phyloP scores from a whole-genome alignment of 2,888 invertebrate species.

The Eristalinus aeneus region DNA sequence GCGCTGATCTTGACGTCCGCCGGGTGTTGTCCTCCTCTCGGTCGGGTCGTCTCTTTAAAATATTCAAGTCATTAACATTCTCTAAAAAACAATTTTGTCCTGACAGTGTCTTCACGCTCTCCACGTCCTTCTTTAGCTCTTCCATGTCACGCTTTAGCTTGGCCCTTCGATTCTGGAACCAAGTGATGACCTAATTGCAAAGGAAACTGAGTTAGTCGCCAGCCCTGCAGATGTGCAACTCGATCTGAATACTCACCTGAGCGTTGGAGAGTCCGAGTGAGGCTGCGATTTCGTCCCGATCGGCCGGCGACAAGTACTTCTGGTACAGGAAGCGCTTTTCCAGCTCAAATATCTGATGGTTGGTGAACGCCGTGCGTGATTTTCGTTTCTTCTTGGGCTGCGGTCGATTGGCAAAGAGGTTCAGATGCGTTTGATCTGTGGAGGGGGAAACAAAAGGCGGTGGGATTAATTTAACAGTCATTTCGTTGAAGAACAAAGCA shows the following conservation, averaged over 20 bases:
- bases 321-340: conserved; percentile 99
- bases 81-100: conserved; percentile 95
- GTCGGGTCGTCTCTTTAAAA: conserved; percentile 93
- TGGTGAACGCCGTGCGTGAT: conserved; percentile 98
- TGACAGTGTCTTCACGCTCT: conserved; percentile 92
- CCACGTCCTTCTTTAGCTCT: conserved; percentile 97
- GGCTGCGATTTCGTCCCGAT: conserved; percentile 97
- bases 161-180: conserved; percentile 97
- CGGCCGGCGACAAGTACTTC: conserved; percentile 98
- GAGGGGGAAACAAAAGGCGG: conserved; percentile 18
- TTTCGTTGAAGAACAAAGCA: conserved; percentile 29
- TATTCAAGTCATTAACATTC: conserved; percentile 94
- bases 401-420: conserved; percentile 93
- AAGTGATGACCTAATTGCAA: conserved; percentile 90
- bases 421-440: conserved; percentile 92
- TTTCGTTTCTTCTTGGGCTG: conserved; percentile 98
- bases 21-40: conserved; percentile 73
- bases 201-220: conserved; percentile 9
- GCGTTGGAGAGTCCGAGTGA: conserved; percentile 97
- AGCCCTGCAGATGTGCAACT: neutral
- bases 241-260: conserved; percentile 82
- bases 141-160: conserved; percentile 98
- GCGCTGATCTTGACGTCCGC: conserved; percentile 67
- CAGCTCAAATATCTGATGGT: conserved; percentile 98
- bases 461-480: conserved; percentile 14